Conservation (phyloP, 2,888 invertebrate species). For the Sinotaia quadrata region DNA sequence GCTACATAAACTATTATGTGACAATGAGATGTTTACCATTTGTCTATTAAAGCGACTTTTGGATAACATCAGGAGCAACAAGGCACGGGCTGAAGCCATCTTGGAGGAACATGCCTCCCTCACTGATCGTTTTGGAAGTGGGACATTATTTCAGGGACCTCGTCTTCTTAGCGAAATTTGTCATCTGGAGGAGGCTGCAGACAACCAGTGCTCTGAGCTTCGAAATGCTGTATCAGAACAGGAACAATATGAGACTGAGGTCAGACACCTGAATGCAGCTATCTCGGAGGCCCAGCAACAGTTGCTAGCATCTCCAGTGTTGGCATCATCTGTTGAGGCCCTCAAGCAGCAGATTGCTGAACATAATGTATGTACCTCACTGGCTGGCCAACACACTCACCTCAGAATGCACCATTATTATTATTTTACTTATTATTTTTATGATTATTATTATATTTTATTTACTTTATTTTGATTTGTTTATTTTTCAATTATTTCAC, state of each 20-base stretch:
- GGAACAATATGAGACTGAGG: constrained; percentile 57
- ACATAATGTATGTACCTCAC: constrained; percentile 57
- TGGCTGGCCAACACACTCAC: constrained; percentile 24
- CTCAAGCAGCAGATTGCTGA: constrained; percentile 62
- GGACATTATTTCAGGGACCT: constrained; percentile 28
- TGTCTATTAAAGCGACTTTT: constrained; percentile 54
- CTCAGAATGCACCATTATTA: not conserved
- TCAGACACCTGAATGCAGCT: constrained; percentile 51
- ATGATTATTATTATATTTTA: not conserved
- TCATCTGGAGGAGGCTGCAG: constrained; percentile 54
- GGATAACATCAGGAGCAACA: constrained; percentile 58
- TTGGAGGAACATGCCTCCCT: constrained; percentile 30
- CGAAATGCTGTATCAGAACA: constrained; percentile 54
- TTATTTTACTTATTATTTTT: not conserved
- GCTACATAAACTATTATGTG: too few species aligned
- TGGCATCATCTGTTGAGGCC: constrained; percentile 56
- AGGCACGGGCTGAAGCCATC: constrained; percentile 52
- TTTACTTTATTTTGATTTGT: not conserved
- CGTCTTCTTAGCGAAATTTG: constrained; percentile 57
- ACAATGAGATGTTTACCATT: too few species aligned
- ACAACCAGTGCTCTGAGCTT: constrained; percentile 49
- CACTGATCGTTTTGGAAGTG: constrained; percentile 2
- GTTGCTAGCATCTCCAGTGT: constrained; percentile 54
- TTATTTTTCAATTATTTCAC: not conserved
- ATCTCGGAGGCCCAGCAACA: constrained; percentile 59